A percentile compares a stretch with the other conserved stretches of the same genome.
These are phyloP conservation scores for Ophioderma brevispina DNA, from an alignment of 35 echinoderm and acorn worm genomes.

Conservation along the genomic window DNA sequence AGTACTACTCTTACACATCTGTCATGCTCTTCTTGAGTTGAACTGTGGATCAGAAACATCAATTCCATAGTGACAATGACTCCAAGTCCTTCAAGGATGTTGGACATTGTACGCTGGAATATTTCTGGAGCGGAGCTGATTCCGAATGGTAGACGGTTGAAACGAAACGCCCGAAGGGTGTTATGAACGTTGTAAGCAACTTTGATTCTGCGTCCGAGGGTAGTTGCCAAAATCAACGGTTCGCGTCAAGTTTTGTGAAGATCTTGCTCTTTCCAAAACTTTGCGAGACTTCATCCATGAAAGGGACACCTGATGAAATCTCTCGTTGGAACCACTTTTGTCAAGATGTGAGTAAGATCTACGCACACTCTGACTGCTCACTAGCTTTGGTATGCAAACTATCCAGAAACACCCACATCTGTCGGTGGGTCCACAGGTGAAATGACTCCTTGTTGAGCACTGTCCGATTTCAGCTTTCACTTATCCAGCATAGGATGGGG, in stretches of 20 bases:
- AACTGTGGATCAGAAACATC: conserved; percentile 57
- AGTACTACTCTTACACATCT: conserved; percentile 17
- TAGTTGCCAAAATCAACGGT: conserved; percentile 70
- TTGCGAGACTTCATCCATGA: conserved; percentile 35
- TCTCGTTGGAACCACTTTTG: conserved; percentile 44
- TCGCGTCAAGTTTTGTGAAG: conserved; percentile 58
- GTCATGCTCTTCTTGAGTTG: conserved; percentile 45
- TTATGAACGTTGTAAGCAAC: conserved; percentile 61
- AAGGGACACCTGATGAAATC: conserved; percentile 25
- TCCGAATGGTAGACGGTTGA: conserved; percentile 71
- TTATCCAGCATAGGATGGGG: too few relatives aligned
- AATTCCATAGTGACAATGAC: conserved; percentile 62
- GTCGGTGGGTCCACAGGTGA: conserved; percentile 55
- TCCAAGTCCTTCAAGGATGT: conserved; percentile 51
- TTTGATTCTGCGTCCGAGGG: conserved; percentile 36
- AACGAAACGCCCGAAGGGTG: conserved; percentile 65
- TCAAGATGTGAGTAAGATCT: conserved; percentile 37
- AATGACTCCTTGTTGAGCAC: conserved; percentile 52
- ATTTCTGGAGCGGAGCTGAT: conserved; percentile 67
- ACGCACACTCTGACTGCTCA: conserved; percentile 43
- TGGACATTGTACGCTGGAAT: conserved; percentile 67
- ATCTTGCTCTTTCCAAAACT: conserved; percentile 14
- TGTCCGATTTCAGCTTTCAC: too few relatives aligned
- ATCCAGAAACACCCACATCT: conserved; percentile 61
- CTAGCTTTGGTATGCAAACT: conserved; percentile 44